These are phyloP conservation scores for Parus major DNA, from an alignment of 2,113 vertebrate genomes.

Conservation along the genomic window DNA sequence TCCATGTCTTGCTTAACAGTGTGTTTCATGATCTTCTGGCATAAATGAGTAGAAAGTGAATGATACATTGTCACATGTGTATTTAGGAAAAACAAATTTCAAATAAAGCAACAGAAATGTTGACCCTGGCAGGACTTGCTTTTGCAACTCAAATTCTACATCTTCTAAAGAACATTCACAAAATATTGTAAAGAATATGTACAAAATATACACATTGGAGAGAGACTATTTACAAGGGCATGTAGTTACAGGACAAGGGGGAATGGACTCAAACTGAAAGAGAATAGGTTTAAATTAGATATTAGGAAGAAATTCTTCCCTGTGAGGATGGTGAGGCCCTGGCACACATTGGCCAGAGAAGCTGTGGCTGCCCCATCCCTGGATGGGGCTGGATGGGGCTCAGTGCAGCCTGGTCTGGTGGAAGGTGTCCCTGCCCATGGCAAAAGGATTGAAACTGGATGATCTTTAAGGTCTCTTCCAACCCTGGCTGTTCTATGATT, in stretches of 20 bases:
- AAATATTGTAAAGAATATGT: neutral
- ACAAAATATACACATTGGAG: neutral
- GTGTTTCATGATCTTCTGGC: neutral
- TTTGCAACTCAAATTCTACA: neutral
- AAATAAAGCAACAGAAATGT: neutral
- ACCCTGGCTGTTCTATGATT: neutral
- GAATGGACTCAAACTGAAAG: neutral
- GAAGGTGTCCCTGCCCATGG: neutral
- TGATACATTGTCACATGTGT: neutral
- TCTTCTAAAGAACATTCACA: neutral
- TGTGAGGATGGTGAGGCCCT: neutral
- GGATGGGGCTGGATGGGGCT: neutral
- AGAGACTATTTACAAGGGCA: neutral
- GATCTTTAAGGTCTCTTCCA: neutral
- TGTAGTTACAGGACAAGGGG: neutral
- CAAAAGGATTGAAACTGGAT: neutral
- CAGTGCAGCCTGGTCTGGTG: rapidly evolving
- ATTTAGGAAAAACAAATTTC: neutral
- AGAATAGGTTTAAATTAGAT: neutral
- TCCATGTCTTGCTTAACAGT: neutral
- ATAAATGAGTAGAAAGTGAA: neutral
- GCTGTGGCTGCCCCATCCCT: neutral
- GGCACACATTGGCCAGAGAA: neutral
- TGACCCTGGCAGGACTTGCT: neutral
- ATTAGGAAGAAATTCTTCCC: neutral